phyloP scores from a whole-genome alignment of 2,888 invertebrate genomes.

The Tridacna crocea region DNA sequence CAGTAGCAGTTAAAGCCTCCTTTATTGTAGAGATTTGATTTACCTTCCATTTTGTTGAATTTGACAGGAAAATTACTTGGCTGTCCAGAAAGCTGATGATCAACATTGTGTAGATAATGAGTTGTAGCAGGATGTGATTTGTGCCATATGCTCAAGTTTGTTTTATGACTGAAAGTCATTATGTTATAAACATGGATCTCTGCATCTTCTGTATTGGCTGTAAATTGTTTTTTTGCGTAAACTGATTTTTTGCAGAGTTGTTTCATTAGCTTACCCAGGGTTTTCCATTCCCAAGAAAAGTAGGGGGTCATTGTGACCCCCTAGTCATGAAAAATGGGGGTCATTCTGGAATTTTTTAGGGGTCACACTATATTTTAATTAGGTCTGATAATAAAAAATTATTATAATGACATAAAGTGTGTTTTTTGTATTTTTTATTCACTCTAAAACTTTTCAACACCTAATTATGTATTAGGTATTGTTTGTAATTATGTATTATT shows the following conservation, averaged over 20 bases:
- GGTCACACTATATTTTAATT: neutral
- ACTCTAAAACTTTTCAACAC: no score
- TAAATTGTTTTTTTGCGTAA: neutral
- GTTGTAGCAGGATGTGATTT: conserved; percentile 2
- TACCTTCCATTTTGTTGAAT: neutral
- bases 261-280: neutral
- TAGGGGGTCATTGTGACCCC: no score
- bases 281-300: neutral
- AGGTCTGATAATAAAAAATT: neutral
- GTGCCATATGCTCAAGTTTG: neutral
- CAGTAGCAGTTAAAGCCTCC: neutral
- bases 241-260: no score
- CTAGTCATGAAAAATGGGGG: neutral
- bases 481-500: no score
- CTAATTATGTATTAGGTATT: no score
- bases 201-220: neutral
- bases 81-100: conserved; percentile 2
- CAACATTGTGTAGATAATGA: neutral
- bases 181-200: neutral
- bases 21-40: neutral
- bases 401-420: no score
- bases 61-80: conserved; percentile 12
- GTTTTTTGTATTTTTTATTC: no score
- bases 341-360: neutral
- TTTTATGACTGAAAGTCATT: neutral